These are phyloP conservation scores for Tangara arthus DNA, from an alignment of 2,797 vertebrate species.

Conservation along the genomic window DNA sequence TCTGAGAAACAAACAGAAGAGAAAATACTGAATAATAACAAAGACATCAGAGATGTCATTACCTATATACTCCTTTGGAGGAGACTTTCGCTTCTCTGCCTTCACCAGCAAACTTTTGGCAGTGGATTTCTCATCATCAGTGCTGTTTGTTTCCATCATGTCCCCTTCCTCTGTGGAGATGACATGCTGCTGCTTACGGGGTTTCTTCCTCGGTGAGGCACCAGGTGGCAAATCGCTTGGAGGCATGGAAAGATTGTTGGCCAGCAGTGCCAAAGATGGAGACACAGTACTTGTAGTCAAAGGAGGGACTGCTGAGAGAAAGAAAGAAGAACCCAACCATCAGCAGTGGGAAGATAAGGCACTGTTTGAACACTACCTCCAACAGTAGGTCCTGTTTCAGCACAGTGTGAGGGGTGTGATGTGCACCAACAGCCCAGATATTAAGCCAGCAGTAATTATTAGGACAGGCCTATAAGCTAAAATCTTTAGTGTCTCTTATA, in stretches of 20 bases:
- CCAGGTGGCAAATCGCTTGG: conserved; percentile 89
- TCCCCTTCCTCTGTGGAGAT: conserved; percentile 98
- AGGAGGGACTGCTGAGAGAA: conserved; percentile 76
- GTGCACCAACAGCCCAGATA: background rate
- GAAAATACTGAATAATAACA: background rate
- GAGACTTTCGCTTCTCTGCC: conserved; percentile 90
- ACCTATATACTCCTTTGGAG: conserved; percentile 97
- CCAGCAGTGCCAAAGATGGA: conserved; percentile 76
- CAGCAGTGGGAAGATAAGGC: background rate
- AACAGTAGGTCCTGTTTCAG: background rate
- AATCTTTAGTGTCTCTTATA: background rate
- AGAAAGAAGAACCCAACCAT: background rate
- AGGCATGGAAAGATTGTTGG: conserved; percentile 82
- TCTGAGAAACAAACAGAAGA: background rate
- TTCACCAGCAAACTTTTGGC: conserved; percentile 85
- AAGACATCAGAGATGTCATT: background rate
- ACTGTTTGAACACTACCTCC: background rate
- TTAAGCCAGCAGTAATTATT: background rate
- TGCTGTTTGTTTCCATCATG: conserved; percentile 99
- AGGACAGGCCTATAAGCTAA: background rate
- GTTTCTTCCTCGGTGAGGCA: conserved; percentile 95
- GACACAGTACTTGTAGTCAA: conserved; percentile 77
- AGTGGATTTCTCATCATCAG: conserved; percentile 91
- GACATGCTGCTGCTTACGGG: conserved; percentile 96
- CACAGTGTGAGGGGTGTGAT: rapidly evolving